Percentiles rank a stretch among this genome's conserved stretches.
These are phyloP conservation scores for Ooceraea biroi DNA, from an alignment of 1,140 invertebrate genomes.

Conservation along the genomic window DNA sequence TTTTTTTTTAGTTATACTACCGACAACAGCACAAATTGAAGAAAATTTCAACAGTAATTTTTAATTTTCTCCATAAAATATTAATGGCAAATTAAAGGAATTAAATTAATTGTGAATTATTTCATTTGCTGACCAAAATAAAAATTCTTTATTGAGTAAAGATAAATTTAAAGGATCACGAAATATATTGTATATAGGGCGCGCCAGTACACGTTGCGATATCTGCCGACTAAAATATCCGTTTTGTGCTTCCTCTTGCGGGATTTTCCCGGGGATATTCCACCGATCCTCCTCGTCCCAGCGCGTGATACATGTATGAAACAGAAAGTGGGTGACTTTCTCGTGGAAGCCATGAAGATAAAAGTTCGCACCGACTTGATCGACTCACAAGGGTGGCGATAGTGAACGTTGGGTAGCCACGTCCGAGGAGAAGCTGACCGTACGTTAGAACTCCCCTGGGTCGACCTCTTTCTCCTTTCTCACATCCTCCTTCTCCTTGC, in stretches of 20 bases:
- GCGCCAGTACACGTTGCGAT: conserved; percentile 22
- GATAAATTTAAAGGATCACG: neutral
- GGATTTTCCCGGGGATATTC: conserved; percentile 56
- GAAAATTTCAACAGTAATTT: conserved; percentile 2
- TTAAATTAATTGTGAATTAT: neutral
- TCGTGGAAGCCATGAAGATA: conserved; percentile 72
- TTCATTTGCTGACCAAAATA: neutral
- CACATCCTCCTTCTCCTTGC: conserved; percentile 23
- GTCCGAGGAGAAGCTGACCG: conserved; percentile 74
- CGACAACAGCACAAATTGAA: neutral
- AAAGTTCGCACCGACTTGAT: conserved; percentile 71
- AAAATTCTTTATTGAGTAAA: neutral
- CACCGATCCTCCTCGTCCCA: neutral
- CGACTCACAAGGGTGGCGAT: conserved; percentile 54
- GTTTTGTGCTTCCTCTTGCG: conserved; percentile 8
- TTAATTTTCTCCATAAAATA: neutral
- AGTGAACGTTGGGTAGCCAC: conserved; percentile 40
- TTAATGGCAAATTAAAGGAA: neutral
- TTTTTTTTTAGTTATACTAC: neutral
- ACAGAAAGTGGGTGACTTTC: conserved; percentile 35
- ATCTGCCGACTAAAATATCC: neutral
- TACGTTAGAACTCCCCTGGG: conserved; percentile 80
- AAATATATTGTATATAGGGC: neutral
- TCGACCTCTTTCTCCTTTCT: conserved; percentile 55
- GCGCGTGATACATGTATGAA: conserved; percentile 1